Conservation (phyloP, 2,797 vertebrate genomes). For the Takifugu ocellatus region DNA sequence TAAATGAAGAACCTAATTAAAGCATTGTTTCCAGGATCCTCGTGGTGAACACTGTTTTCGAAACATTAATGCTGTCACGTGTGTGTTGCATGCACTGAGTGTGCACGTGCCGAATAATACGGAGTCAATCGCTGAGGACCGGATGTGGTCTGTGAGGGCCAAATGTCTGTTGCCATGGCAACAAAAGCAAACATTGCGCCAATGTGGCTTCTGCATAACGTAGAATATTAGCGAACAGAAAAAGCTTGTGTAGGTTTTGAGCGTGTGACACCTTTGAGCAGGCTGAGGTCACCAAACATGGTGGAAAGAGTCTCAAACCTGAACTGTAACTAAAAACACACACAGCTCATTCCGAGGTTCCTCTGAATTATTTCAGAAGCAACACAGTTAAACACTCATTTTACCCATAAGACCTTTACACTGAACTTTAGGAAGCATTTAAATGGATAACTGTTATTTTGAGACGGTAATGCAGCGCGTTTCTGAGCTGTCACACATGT, state of each 20-base stretch:
- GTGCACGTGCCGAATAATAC: conserved; percentile 37
- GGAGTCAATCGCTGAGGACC: conserved; percentile 64
- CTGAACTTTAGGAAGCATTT: too few relatives aligned
- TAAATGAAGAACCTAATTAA: conserved; percentile 20
- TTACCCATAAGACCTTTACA: not conserved
- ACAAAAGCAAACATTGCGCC: conserved; percentile 71
- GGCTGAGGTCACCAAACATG: not conserved
- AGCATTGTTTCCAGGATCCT: conserved; percentile 13
- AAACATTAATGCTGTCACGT: conserved; percentile 31
- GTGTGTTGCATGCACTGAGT: conserved; percentile 32
- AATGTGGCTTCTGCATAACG: conserved; percentile 49
- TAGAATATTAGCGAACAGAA: conserved; percentile 58
- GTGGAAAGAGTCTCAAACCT: not conserved
- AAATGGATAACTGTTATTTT: not conserved
- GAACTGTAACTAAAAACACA: conserved; percentile 16
- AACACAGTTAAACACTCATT: conserved; percentile 23
- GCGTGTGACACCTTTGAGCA: conserved; percentile 4
- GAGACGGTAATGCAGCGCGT: not conserved
- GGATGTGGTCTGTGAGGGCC: conserved; percentile 69
- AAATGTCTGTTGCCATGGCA: conserved; percentile 75
- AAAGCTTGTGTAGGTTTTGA: conserved; percentile 15
- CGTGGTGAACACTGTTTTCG: conserved; percentile 16
- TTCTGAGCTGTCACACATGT: not conserved
- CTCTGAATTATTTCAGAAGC: conserved; percentile 36
- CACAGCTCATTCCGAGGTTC: conserved; percentile 9